Percentiles rank a stretch among this genome's conserved stretches.
These are phyloP conservation scores for Thyatira batis DNA, from an alignment of 2,888 invertebrate species.

Conservation along the genomic window DNA sequence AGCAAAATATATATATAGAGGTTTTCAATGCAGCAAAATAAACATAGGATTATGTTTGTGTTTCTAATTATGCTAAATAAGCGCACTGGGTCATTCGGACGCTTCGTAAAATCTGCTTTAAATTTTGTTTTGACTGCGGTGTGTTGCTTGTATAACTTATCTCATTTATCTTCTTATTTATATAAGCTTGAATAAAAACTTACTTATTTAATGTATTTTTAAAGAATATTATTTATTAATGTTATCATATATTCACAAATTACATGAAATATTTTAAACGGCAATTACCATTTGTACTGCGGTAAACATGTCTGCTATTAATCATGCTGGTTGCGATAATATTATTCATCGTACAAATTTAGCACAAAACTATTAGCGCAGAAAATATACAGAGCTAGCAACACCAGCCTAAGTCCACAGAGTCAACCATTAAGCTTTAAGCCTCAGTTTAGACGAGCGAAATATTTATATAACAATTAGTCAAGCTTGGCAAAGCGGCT, in stretches of 20 bases:
- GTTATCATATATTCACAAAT: too few relatives aligned
- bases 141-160: neutral
- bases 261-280: too few relatives aligned
- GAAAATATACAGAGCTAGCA: neutral
- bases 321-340: too few relatives aligned
- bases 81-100: neutral
- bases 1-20: too few relatives aligned
- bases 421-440: neutral
- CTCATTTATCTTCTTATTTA: neutral
- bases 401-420: neutral
- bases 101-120: neutral
- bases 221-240: too few relatives aligned
- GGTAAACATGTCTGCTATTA: too few relatives aligned
- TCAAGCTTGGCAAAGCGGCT: slow-evolving; percentile 3
- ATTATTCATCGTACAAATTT: too few relatives aligned
- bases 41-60: neutral
- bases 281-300: too few relatives aligned
- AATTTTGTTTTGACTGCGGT: neutral
- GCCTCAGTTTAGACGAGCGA: neutral
- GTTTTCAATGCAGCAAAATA: neutral
- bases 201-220: too few relatives aligned
- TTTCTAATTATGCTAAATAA: neutral
- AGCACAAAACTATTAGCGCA: neutral
- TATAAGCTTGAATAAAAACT: too few relatives aligned
- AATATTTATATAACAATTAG: slow-evolving; percentile 2